Conservation (phyloP, 2,113 vertebrate species). For the Pithys albifrons region DNA sequence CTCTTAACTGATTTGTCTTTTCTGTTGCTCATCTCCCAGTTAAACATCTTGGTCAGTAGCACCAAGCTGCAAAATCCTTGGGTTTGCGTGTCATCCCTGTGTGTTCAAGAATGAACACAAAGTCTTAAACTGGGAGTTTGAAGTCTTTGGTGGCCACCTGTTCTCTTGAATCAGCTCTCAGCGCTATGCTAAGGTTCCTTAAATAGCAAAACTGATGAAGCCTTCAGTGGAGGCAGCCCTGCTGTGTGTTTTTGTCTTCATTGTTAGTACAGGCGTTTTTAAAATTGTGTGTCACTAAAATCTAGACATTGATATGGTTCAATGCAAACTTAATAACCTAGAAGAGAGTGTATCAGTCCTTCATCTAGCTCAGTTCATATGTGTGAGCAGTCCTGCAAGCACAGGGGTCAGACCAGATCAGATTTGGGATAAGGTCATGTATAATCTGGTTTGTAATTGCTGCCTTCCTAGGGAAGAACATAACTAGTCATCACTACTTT, state of each 20-base stretch:
- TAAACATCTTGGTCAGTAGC: neutral
- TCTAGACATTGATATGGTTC: neutral
- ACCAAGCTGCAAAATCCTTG: neutral
- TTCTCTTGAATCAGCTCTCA: neutral
- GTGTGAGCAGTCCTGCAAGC: neutral
- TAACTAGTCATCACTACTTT: neutral
- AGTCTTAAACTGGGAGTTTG: neutral
- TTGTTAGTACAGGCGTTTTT: neutral
- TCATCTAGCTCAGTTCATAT: neutral
- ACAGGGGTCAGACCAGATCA: neutral
- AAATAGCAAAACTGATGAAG: neutral
- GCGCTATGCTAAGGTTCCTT: fast-evolving
- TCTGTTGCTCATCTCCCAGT: neutral
- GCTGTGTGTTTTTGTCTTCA: neutral
- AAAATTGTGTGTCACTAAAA: neutral
- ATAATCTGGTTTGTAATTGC: neutral
- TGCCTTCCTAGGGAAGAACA: neutral
- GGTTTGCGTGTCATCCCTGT: neutral
- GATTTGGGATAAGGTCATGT: neutral
- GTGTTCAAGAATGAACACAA: neutral
- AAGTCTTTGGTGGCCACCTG: neutral
- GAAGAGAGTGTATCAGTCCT: neutral
- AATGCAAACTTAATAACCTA: neutral
- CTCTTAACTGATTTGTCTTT: neutral
- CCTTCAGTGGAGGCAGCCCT: neutral